These are phyloP conservation scores for Zophobas morio DNA, from an alignment of 1,140 invertebrate genomes.

Conservation along the genomic window DNA sequence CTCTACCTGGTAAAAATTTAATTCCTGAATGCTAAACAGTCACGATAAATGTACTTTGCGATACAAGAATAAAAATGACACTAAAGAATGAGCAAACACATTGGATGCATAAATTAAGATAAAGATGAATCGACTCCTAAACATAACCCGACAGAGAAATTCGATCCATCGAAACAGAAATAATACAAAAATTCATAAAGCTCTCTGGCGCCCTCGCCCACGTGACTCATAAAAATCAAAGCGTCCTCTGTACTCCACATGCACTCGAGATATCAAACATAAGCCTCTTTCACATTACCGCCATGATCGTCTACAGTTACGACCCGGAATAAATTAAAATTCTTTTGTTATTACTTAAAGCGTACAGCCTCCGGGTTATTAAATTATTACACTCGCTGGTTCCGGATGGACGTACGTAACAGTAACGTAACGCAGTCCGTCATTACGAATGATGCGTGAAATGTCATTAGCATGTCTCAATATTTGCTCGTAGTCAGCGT, in stretches of 20 bases:
- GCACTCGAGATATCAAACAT: constrained; percentile 26
- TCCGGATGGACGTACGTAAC: constrained; percentile 24
- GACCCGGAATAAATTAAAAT: constrained; percentile 5
- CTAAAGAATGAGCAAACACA: no score
- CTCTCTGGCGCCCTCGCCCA: constrained; percentile 16
- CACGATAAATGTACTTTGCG: no score
- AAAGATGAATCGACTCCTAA: no score
- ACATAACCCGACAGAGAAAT: no score
- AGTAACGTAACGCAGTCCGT: constrained; percentile 15
- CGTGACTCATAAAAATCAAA: neutral
- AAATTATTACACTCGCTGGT: neutral
- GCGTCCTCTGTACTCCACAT: constrained; percentile 4
- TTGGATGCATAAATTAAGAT: no score
- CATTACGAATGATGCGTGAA: neutral
- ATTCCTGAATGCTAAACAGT: no score
- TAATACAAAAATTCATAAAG: no score
- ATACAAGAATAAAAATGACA: no score
- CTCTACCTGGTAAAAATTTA: no score
- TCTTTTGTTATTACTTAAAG: constrained; percentile 1
- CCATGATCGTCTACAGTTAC: constrained; percentile 5
- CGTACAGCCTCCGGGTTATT: neutral
- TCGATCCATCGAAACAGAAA: no score
- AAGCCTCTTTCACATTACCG: constrained; percentile 9
- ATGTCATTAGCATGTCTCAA: constrained; percentile 19
- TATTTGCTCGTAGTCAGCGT: constrained; percentile 32